Evolutionary conservation across 1,140 invertebrate genomes (phyloP).

Genomic region (Zaprionus africanus): DNA sequence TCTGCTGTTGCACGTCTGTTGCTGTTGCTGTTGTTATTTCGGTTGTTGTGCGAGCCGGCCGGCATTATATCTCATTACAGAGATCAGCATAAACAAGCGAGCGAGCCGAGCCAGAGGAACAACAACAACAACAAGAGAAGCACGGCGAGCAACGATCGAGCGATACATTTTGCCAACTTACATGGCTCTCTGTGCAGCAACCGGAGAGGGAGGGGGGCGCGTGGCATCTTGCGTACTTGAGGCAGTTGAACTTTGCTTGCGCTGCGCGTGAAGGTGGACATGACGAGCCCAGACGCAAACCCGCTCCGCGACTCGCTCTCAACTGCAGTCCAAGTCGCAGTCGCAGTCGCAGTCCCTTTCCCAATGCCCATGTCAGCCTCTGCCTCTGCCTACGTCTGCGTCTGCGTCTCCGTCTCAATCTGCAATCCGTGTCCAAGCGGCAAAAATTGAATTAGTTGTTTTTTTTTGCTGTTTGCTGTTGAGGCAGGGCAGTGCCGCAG

Average conservation of each 20-base stretch:
- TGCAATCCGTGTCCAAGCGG: slow-evolving; percentile 50
- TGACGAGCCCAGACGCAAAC: slow-evolving; percentile 57
- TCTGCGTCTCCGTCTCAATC: slow-evolving; percentile 1
- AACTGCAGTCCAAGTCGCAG: neutral
- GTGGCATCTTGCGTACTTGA: slow-evolving; percentile 60
- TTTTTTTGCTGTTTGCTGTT: too few relatives aligned
- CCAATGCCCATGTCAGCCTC: neutral
- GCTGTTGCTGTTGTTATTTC: slow-evolving; percentile 30
- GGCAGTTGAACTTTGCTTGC: slow-evolving; percentile 73
- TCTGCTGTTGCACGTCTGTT: slow-evolving; percentile 25
- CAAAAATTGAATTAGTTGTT: slow-evolving; percentile 77
- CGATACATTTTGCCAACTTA: slow-evolving; percentile 67
- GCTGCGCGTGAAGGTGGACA: slow-evolving; percentile 74
- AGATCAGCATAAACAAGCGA: slow-evolving; percentile 83
- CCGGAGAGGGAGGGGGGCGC: neutral
- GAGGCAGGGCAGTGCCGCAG: slow-evolving; percentile 64
- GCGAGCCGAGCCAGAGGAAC: slow-evolving; percentile 60
- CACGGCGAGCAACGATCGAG: slow-evolving; percentile 64
- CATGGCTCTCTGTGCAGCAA: slow-evolving; percentile 54
- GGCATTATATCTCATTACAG: slow-evolving; percentile 83
- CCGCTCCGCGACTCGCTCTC: slow-evolving; percentile 12
- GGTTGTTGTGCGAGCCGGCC: slow-evolving; percentile 69
- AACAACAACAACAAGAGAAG: slow-evolving; percentile 8
- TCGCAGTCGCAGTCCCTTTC: neutral
- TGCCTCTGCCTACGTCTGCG: neutral